Evolutionary conservation across 2,888 invertebrate genomes (phyloP), one percentile per base, ranked within the genome.

Genomic region (Lithophane ornitopus): DNA sequence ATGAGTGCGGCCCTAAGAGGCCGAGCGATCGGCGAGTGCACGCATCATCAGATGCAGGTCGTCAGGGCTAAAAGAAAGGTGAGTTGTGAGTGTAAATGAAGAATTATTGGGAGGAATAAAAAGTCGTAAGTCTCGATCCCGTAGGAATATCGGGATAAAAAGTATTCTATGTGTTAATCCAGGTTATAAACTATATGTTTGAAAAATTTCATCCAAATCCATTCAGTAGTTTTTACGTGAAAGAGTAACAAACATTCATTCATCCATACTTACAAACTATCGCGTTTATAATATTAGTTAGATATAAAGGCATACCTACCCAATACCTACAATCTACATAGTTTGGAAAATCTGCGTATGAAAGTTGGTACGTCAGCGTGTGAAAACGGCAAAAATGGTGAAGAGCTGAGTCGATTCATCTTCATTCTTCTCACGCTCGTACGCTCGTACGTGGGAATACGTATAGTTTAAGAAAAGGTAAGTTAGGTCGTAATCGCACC

Each of bases 1-100:
- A 98, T 99, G 97, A 98, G 98, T n/a, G 97, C 97, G 22, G 98
- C 98, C 41, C 95, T 98, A 2, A 98, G 98, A 97, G 98, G 98
- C 0, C 97, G 98, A 62, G 98, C 98, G 3, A 99, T 99, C 70
- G 99, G 99, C 1, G 99, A 99, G 93, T 97, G 98, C 86, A 98
- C 98, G 0, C 98, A 98, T 86, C 97, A 98, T 78, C 99, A 99
- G 93, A 97, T 97, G 91, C 98, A 98, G 89, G 97, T 98, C n/a
- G 98, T 99, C 92, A 97, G 97, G 89, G 98, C 98, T 6, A 99
- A 99, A 92, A 97, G 98, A 93, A 98, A 98, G 97, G 98, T 98
- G 90, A 93, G 94, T 87, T 8, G 62, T 28, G 22, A 19, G 11
- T 46, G 41, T 22, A 19, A 9, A 22, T 28, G 9, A 46, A 46